Evolutionary conservation across 2,888 invertebrate species (phyloP).

Genomic region (Caenorhabditis imperialis): DNA sequence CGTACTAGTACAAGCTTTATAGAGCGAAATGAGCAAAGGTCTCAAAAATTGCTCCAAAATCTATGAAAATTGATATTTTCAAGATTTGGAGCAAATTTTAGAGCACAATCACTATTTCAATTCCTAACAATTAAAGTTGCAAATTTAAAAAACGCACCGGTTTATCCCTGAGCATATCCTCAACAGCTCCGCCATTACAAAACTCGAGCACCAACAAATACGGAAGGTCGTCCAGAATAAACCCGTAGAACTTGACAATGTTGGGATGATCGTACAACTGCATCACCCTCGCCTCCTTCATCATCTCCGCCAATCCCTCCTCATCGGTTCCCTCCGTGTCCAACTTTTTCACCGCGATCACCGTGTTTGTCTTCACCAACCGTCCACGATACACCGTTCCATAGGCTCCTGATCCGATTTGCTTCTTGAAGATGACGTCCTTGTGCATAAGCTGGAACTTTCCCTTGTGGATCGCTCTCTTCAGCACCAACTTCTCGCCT

Average conservation of each 20-base stretch:
- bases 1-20: too few relatives aligned
- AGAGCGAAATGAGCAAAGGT: too few relatives aligned
- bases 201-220: slow-evolving; percentile 72
- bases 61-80: too few relatives aligned
- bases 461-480: slow-evolving; percentile 63
- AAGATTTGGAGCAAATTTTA: too few relatives aligned
- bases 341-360: slow-evolving; percentile 58
- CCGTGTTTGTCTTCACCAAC: slow-evolving; percentile 49
- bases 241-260: slow-evolving; percentile 73
- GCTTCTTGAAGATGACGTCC: slow-evolving; percentile 67
- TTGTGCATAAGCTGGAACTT: slow-evolving; percentile 68
- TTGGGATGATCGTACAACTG: slow-evolving; percentile 72
- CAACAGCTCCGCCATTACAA: slow-evolving; percentile 66
- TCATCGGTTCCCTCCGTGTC: slow-evolving; percentile 62
- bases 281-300: slow-evolving; percentile 75
- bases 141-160: too few relatives aligned
- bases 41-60: too few relatives aligned
- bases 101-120: too few relatives aligned
- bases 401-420: slow-evolving; percentile 71
- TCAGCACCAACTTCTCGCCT: slow-evolving; percentile 58
- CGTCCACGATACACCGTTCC: slow-evolving; percentile 71
- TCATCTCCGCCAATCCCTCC: slow-evolving; percentile 69
- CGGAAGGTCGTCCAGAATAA: slow-evolving; percentile 68
- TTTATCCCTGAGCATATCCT: slow-evolving; percentile 37
- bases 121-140: neutral